Conservation (phyloP, 2,113 vertebrate species). For the Sapayoa aenigma region DNA sequence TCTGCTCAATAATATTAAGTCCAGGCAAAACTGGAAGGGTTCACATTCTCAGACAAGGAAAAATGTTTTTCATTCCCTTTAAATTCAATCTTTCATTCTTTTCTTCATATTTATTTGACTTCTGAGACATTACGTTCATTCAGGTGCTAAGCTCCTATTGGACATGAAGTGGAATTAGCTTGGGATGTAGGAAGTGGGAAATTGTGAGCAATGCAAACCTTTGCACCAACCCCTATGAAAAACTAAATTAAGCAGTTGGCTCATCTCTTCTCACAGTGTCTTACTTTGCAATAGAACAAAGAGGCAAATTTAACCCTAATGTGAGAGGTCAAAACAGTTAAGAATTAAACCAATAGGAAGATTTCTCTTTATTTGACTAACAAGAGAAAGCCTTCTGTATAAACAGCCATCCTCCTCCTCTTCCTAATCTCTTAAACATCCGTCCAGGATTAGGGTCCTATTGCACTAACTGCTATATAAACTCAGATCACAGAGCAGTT, state of each 20-base stretch:
- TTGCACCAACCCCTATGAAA: conserved; percentile 28
- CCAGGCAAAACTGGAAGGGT: conserved; percentile 34
- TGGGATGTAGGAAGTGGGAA: conserved; percentile 8
- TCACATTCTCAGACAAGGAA: conserved; percentile 50
- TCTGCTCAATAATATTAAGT: conserved; percentile 52
- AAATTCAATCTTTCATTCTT: conserved; percentile 44
- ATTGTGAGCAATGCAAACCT: background rate
- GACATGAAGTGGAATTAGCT: conserved; percentile 49
- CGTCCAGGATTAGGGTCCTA: conserved; percentile 54
- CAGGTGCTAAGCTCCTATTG: conserved; percentile 45
- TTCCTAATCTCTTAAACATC: conserved; percentile 63
- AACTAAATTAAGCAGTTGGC: conserved; percentile 55
- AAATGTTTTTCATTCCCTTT: conserved; percentile 57
- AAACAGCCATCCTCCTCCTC: conserved; percentile 59
- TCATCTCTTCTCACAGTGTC: conserved; percentile 47
- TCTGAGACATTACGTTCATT: conserved; percentile 26
- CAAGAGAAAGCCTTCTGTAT: conserved; percentile 60
- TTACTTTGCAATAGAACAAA: conserved; percentile 51
- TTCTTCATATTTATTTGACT: conserved; percentile 55
- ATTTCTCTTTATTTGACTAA: conserved; percentile 61
- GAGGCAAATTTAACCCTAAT: conserved; percentile 55
- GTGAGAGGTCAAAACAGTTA: conserved; percentile 62
- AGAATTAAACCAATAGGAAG: conserved; percentile 60
- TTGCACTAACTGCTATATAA: conserved; percentile 53
- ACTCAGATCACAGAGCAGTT: conserved; percentile 27